Evolutionary conservation across 2,113 vertebrate species (phyloP).

Genomic region (Paracanthobrama guichenoti): DNA sequence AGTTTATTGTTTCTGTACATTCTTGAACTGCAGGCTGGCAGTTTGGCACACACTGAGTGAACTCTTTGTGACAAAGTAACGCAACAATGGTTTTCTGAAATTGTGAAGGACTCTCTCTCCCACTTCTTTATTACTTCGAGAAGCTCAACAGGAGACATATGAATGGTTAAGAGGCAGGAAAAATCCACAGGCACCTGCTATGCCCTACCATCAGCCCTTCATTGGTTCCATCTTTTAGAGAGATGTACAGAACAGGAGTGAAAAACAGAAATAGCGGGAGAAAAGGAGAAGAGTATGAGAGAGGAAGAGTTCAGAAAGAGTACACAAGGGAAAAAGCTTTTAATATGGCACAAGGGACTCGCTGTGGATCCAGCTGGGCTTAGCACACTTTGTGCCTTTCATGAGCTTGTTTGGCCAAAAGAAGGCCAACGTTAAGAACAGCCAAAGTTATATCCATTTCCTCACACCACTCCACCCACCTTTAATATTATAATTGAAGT

Average conservation of each 20-base stretch:
- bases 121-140: slow-evolving; percentile 64
- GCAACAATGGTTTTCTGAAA: slow-evolving; percentile 54
- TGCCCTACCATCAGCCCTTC: slow-evolving; percentile 50
- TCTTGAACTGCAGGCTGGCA: slow-evolving; percentile 60
- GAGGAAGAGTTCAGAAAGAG: slow-evolving; percentile 1
- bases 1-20: slow-evolving; percentile 70
- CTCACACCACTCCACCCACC: slow-evolving; percentile 57
- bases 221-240: slow-evolving; percentile 51
- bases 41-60: slow-evolving; percentile 68
- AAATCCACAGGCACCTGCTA: slow-evolving; percentile 70
- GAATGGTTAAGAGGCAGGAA: slow-evolving; percentile 65
- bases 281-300: background rate
- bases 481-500: slow-evolving; percentile 57
- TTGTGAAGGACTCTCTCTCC: slow-evolving; percentile 59
- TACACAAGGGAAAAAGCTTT: slow-evolving; percentile 47
- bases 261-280: background rate
- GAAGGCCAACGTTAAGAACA: slow-evolving; percentile 65
- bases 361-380: slow-evolving; percentile 55
- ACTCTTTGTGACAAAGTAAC: slow-evolving; percentile 70
- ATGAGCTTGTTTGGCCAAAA: slow-evolving; percentile 68
- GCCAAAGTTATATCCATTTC: slow-evolving; percentile 56
- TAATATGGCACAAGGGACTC: slow-evolving; percentile 55
- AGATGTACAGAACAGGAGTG: background rate
- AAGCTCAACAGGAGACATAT: slow-evolving; percentile 67
- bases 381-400: slow-evolving; percentile 64